Evolutionary conservation across 1,140 invertebrate genomes (phyloP), one percentile per base, ranked within the genome.

Genomic region (Drosophila obscura): DNA sequence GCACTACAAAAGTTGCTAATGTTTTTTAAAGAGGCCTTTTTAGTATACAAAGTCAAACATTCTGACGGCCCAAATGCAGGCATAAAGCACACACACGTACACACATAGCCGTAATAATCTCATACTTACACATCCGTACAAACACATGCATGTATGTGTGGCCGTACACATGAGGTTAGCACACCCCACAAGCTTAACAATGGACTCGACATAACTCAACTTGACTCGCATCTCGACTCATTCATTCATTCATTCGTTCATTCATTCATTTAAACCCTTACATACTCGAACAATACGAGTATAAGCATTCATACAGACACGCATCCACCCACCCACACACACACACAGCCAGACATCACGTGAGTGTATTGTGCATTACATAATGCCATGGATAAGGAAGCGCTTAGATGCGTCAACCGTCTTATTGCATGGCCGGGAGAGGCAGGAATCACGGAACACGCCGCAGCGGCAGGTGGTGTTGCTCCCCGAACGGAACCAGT

Each of bases 21-120:
- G 85, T 84, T 89, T 89, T 89, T 89, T 89, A 89, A 82, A 89
- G 80, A 80, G 77, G 77, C 85, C 80, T 84, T 89, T 89, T 89
- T 89, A 89, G 89, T 89, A 89, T 84, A 89, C 85, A 84, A 89
- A 89, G 84, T 84, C 81, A 90, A 90, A 90, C 85, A 85, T 73
- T 78, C 80, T 90, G 74, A 79, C 84, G 74, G 74, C 68, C 62
- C 61, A 74, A 62, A 66, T 73, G 63, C 78, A 84, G 65, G 75
- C 63, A 57, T 46, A 57, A 49, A 49, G 64, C 74, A 73, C 62
- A 69, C 62, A 73, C 46, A 60, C 51, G 59, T 46, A 65, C 55
- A 64, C 52, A 52, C 57, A 56, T 15, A 68, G 62, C 72, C 80
- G 68, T 68, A 66, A 52, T 51, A 49, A 48, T 46, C 28, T 62